Conservation (phyloP, 2,797 vertebrate species). For the Erpetoichthys calabaricus region DNA sequence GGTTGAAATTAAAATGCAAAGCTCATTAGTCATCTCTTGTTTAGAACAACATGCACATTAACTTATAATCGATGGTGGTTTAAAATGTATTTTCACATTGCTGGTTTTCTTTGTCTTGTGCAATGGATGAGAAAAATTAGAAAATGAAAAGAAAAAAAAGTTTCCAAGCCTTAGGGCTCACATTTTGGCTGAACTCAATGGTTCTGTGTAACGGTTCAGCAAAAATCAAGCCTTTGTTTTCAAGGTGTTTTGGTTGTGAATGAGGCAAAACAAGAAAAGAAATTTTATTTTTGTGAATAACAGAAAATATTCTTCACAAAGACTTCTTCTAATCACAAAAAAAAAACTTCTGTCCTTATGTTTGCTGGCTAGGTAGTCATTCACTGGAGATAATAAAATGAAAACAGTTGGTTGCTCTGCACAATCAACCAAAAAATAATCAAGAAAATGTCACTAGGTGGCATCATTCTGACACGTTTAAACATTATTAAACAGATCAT, state of each 20-base stretch:
- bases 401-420: background rate
- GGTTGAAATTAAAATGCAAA: background rate
- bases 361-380: background rate
- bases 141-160: constrained; percentile 6
- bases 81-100: background rate
- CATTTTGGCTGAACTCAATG: constrained; percentile 2
- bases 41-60: background rate
- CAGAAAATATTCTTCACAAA: background rate
- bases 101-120: background rate
- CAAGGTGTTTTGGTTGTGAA: too few relatives aligned
- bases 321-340: background rate
- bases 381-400: background rate
- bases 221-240: too few relatives aligned
- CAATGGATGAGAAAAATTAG: constrained; percentile 2
- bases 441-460: constrained; percentile 47
- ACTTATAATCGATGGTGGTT: background rate
- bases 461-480: constrained; percentile 58
- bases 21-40: background rate
- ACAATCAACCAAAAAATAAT: background rate
- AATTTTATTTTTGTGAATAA: background rate
- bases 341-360: too few relatives aligned
- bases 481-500: constrained; percentile 51
- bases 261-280: background rate
- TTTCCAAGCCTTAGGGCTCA: constrained; percentile 11
- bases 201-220: too few relatives aligned